Conservation (phyloP, 2,888 invertebrate genomes). For the Dynastes hyllus region DNA sequence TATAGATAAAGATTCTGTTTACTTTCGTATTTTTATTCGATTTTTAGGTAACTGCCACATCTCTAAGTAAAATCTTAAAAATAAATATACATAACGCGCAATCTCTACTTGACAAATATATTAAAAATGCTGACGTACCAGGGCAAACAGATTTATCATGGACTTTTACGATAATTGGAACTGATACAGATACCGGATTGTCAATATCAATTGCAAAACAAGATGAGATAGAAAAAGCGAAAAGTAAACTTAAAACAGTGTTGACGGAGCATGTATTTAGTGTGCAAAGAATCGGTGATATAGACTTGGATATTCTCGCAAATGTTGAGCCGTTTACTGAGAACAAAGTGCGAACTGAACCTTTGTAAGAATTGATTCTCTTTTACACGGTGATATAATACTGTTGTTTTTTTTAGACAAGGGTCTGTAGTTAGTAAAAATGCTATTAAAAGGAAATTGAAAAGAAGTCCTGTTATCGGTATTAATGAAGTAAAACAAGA, state of each 20-base stretch:
- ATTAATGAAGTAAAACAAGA: slow-evolving; percentile 22
- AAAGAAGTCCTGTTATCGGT: background rate
- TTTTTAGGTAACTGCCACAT: slow-evolving; percentile 40
- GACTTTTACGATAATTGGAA: slow-evolving; percentile 41
- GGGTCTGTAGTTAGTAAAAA: slow-evolving; percentile 49
- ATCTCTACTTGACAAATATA: slow-evolving; percentile 37
- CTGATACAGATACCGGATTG: slow-evolving; percentile 11
- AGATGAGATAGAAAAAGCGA: slow-evolving; percentile 31
- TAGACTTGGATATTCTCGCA: slow-evolving; percentile 32
- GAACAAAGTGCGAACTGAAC: slow-evolving; percentile 33
- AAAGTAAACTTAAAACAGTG: slow-evolving; percentile 21
- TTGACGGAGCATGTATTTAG: slow-evolving; percentile 39
- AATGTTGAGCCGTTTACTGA: slow-evolving; percentile 38
- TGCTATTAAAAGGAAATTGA: slow-evolving; percentile 47
- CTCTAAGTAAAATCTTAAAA: slow-evolving; percentile 38
- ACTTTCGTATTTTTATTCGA: background rate
- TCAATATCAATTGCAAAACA: slow-evolving; percentile 30
- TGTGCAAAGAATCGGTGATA: slow-evolving; percentile 37
- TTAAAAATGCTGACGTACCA: slow-evolving; percentile 41
- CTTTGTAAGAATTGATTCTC: slow-evolving; percentile 38
- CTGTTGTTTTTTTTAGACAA: slow-evolving; percentile 16
- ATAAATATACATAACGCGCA: slow-evolving; percentile 47
- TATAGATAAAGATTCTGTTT: background rate
- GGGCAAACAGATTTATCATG: slow-evolving; percentile 43
- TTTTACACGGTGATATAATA: slow-evolving; percentile 3